Conservation (phyloP, 2,113 vertebrate species). For the Urocynchramus pylzowi region DNA sequence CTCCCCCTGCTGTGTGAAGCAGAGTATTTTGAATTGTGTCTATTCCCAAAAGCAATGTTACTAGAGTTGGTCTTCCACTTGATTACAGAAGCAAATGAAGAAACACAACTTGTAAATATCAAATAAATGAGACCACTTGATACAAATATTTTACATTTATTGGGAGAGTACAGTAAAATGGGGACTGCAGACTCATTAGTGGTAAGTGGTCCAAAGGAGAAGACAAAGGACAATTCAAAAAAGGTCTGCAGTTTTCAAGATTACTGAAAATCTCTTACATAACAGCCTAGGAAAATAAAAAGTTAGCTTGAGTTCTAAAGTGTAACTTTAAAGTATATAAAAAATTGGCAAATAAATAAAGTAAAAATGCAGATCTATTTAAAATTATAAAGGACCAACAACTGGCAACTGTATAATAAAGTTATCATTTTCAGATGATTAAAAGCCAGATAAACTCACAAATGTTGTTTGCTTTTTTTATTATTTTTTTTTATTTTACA, state of each 20-base stretch:
- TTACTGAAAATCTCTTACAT: slow-evolving; percentile 34
- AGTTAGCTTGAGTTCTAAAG: slow-evolving; percentile 65
- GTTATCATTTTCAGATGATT: slow-evolving; percentile 40
- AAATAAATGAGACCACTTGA: slow-evolving; percentile 37
- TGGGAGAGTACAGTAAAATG: slow-evolving; percentile 78
- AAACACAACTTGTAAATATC: slow-evolving; percentile 9
- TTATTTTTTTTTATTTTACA: slow-evolving; percentile 7
- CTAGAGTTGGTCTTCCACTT: neutral
- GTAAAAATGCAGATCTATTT: slow-evolving; percentile 71
- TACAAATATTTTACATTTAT: slow-evolving; percentile 82
- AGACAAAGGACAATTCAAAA: slow-evolving; percentile 59
- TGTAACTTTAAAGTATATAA: slow-evolving; percentile 64
- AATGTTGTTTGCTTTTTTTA: neutral
- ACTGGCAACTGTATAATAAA: slow-evolving; percentile 23
- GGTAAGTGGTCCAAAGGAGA: slow-evolving; percentile 64
- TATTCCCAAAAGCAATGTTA: neutral
- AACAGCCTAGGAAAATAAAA: slow-evolving; percentile 57
- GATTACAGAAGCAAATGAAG: neutral
- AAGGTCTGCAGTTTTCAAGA: slow-evolving; percentile 55
- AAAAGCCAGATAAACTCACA: slow-evolving; percentile 49
- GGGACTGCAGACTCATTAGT: slow-evolving; percentile 58
- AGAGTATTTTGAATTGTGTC: neutral
- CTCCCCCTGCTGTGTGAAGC: neutral
- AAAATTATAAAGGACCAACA: slow-evolving; percentile 59
- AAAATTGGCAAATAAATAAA: slow-evolving; percentile 78